Base-by-base conservation (phyloP, 2,113 vertebrate genomes). In the Pampusana beccarii region DNA sequence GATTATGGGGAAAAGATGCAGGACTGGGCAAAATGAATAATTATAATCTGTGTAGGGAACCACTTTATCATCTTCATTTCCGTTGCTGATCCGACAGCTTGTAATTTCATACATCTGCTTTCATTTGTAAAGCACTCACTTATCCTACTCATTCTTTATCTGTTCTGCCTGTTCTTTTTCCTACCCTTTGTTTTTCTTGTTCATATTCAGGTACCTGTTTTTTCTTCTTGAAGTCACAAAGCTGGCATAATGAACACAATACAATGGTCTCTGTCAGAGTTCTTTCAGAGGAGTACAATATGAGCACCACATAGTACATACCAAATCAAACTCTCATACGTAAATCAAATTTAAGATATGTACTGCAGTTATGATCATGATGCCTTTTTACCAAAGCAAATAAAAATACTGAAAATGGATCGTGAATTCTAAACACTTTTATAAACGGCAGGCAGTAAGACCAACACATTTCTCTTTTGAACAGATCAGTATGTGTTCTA, bases 91-190 rank as follows among this genome's bases (percentile, higher is more conserved):
- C 98, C 98, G 98, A 99, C 98, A 99, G 98, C 98, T 99, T 98
- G 98, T 99, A 99, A 99, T 99, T 98, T 99, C 99, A 99, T 98
- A 98, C 99, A 99, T 99, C 99, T 99, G 99, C 98, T 98, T 99
- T 98, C 98, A 99, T 99, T 99, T 99, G 98, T 98, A 98, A 98
- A 99, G 98, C 97, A 98, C 98, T 99, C 98, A 97, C 98, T 98
- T 98, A 98, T 97, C 97, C 97, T 97, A 95, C 97, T 97, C 97
- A 97, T 94, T 98, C 87, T 97, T 56, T 97, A 96, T 97, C 95
- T 97, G 87, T 96, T 97, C 96, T 97, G 95, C 97, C 92, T 96
- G 78, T 88, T 97, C 95, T 97, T 92, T 95, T 88, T 77, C 95
- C 95, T 94, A 95, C 86, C 83, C 92, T 97, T 97, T 97, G 96